Evolutionary conservation across 1,140 invertebrate species (phyloP).

Genomic region (Caenorhabditis latens): DNA sequence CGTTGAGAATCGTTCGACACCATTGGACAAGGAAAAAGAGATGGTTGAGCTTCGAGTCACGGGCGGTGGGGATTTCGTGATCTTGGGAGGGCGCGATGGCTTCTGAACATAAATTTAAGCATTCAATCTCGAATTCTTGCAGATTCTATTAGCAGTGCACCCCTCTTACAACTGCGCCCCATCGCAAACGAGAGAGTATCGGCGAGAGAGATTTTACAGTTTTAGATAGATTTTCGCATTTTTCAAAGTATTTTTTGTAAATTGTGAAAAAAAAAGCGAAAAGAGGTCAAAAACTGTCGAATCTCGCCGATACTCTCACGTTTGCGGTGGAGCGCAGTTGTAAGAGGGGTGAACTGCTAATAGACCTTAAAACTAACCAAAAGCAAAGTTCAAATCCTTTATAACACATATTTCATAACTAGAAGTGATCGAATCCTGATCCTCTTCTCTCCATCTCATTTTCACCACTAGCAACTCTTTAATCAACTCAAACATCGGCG

Average conservation of each 20-base stretch:
- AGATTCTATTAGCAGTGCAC: no score
- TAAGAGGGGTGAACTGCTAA: no score
- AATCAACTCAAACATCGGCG: slow-evolving; percentile 20
- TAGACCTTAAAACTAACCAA: neutral
- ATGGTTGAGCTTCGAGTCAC: neutral
- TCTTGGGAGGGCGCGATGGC: neutral
- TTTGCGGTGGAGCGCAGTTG: no score
- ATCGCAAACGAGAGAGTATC: no score
- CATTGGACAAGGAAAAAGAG: neutral
- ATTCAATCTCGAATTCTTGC: no score
- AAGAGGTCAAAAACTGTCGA: neutral
- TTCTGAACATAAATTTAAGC: neutral
- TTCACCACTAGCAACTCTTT: slow-evolving; percentile 1
- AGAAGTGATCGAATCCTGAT: neutral
- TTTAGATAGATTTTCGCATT: neutral
- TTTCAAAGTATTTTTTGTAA: no score
- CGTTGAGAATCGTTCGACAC: slow-evolving; percentile 2
- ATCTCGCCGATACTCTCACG: neutral
- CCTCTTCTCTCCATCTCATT: slow-evolving; percentile 26
- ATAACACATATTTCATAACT: neutral
- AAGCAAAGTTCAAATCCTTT: slow-evolving; percentile 23
- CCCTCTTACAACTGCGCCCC: no score
- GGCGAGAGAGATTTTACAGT: no score
- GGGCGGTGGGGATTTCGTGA: neutral
- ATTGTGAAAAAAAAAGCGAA: neutral